Base-by-base conservation (phyloP, 1,140 invertebrate species). In the Papilio xuthus region DNA sequence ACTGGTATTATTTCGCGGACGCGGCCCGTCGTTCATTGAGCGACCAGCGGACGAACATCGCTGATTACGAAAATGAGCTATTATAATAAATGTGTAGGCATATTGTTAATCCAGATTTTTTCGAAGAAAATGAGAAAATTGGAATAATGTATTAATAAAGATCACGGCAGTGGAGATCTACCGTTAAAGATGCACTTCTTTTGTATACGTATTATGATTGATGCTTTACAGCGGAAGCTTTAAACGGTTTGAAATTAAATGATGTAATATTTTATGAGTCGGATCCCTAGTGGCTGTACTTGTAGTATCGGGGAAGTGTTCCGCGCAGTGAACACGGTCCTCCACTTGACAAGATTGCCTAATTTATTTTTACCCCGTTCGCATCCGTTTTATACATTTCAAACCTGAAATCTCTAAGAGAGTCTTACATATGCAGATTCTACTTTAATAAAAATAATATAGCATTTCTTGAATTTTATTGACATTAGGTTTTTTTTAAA, bases 251-350 rank as follows among this genome's bases (percentile, higher is more conserved):
- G 53, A 53, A 20, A 1, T 56, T 28, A 9, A 60, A 63, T 74
- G 72, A 63, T 74, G 72, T 60, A 76, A 76, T 76, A 63, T 76
- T 76, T 18, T 44, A 42, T 76, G 74, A 76, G 50, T 76, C 32
- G 4, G 53, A 15, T n/a, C 26, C 32, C 13, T n/a, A 32, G 18
- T 13, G 18, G 18, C 53, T 41, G 20, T 20, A 53, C 50, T 53
- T 8, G 18, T 53, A 41, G 74, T 20, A 44, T 26, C 70, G 42
- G 20, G 20, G 44, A 76, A 18, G 53, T 63, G 37, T 63, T 20
- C 32, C 44, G 71, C 53, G 32, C 53, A 26, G 53, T 63, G 50
- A 76, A 76, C 37, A 73, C n/a, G 10, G 42, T 13, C 20, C 47
- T 37, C 50, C 74, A 76, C 74, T 76, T 53, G 53, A 37, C 18